Evolutionary conservation across 1,140 invertebrate species (phyloP).

Genomic region (Drosophila ironensis): DNA sequence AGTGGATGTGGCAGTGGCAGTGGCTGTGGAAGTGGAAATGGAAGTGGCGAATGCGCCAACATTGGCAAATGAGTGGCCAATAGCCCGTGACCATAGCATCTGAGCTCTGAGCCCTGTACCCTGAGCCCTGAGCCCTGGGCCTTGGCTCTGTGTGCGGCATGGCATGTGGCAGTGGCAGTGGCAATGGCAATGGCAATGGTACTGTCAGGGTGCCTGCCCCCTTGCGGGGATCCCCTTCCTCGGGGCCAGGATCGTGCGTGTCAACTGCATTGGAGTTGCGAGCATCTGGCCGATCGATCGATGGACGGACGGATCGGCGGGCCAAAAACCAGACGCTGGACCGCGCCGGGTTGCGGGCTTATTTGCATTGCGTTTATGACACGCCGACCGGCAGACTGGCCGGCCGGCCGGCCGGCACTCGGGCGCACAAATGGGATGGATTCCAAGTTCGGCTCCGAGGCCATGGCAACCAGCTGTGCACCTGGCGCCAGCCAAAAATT

Average conservation of each 20-base stretch:
- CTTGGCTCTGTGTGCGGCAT: conserved; percentile 9
- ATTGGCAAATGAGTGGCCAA: conserved; percentile 47
- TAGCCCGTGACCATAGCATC: conserved; percentile 24
- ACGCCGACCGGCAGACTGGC: no score
- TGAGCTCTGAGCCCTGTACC: background rate
- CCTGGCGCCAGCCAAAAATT: conserved; percentile 73
- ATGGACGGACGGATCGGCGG: background rate
- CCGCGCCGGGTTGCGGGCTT: conserved; percentile 25
- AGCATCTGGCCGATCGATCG: conserved; percentile 48
- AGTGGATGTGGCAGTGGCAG: conserved; percentile 30
- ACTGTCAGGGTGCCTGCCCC: no score
- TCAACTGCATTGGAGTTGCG: conserved; percentile 51
- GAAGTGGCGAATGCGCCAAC: conserved; percentile 43
- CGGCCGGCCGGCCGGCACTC: no score
- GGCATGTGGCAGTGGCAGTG: conserved; percentile 8
- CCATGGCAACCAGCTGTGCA: conserved; percentile 54
- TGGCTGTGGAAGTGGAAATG: no score
- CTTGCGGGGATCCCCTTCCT: background rate
- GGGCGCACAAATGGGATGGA: no score
- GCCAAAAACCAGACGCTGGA: conserved; percentile 15
- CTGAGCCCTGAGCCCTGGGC: no score
- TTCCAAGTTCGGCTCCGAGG: background rate
- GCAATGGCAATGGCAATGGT: no score
- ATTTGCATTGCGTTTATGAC: conserved; percentile 40
- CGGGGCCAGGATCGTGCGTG: conserved; percentile 33